phyloP scores from a whole-genome alignment of 1,140 invertebrate species.

The Dermatophagoides farinae region DNA sequence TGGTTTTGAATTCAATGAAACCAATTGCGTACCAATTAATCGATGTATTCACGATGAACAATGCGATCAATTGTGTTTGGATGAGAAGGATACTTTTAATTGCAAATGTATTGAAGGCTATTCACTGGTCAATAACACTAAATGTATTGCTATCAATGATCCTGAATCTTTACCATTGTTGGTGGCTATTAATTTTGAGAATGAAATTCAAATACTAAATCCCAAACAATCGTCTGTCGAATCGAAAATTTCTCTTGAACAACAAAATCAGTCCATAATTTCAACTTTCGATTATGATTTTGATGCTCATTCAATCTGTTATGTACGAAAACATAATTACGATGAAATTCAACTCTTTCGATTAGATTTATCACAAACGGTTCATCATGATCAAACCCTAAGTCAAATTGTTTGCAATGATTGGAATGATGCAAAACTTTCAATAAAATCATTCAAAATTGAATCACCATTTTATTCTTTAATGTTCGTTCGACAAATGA shows the following conservation, averaged over 20 bases:
- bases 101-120: slow-evolving; percentile 60
- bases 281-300: too few species aligned
- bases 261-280: too few species aligned
- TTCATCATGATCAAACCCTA: too few species aligned
- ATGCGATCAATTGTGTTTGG: slow-evolving; percentile 55
- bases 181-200: neutral
- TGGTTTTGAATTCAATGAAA: slow-evolving; percentile 43
- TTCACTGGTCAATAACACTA: slow-evolving; percentile 22
- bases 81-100: slow-evolving; percentile 30
- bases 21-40: slow-evolving; percentile 45
- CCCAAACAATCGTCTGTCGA: too few species aligned
- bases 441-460: neutral
- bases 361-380: too few species aligned
- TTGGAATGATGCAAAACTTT: too few species aligned
- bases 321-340: too few species aligned
- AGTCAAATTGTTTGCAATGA: too few species aligned
- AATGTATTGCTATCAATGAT: slow-evolving; percentile 38
- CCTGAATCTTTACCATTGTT: slow-evolving; percentile 19
- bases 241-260: too few species aligned
- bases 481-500: neutral
- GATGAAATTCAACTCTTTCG: too few species aligned
- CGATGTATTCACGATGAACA: slow-evolving; percentile 47
- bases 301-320: too few species aligned
- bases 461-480: neutral
- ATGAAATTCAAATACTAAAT: too few species aligned